Evolutionary conservation across 1,140 invertebrate genomes (phyloP), one percentile per base, ranked within the genome.

Genomic region (Papilio polyxenes): DNA sequence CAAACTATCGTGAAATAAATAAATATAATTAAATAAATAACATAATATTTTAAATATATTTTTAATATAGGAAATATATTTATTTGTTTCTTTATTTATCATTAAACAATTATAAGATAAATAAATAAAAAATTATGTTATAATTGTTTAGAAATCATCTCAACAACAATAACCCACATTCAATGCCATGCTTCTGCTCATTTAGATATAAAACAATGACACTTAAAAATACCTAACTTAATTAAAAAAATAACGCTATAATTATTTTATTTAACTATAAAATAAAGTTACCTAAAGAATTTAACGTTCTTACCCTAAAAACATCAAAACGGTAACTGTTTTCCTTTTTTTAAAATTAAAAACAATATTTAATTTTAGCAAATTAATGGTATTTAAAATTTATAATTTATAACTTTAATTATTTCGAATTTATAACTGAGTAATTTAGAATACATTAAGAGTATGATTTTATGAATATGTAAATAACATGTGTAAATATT

Each of bases 1-100:
- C 48, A 40, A 65, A 80, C 9, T 80, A 53, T 62, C 20, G 56
- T 56, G 44, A 23, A 81, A 69, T 48, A 53, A 76, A 76, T 75
- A 20, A 76, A 51, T 31, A 3, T 69, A 65, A 69, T 62, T 20
- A 8, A n/a, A n/a, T 20, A 8, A n/a, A n/a, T 6, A 59, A n/a
- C n/a, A 59, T 5, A 59, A n/a, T 59, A 65, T 23, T 31, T 11
- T 7, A 65, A 23, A 8, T 53, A 1, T 53, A 53, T 8, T 65
- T 31, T 23, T 31, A 11, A 4, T 4, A 31, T n/a, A n/a, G n/a
- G 9, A 11, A 65, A 56, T 56, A 23, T 65, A 65, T 40, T 40
- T 69, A 37, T 69, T 69, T 69, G 65, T 69, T 37, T 37, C 65
- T 69, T 15, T 69, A 37, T 13, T 62, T 62, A 23, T 37, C 23